A percentile compares a stretch with the other conserved stretches of the same genome.
phyloP scores from a whole-genome alignment of 2,888 invertebrate species.

The Tineola bisselliella region DNA sequence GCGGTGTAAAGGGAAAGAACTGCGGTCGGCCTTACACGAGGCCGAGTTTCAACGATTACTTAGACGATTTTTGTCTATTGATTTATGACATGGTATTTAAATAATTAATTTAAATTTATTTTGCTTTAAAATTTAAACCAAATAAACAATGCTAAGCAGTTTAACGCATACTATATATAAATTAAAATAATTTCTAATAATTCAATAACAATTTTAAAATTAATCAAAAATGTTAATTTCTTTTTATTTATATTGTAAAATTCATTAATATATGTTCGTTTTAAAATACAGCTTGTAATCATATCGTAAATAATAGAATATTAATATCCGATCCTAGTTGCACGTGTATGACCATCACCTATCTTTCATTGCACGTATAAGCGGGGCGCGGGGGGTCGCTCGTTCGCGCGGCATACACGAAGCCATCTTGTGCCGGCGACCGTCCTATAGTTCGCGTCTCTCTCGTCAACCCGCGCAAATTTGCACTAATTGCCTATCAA shows the following conservation, averaged over 20 bases:
- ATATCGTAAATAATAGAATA: too few species aligned
- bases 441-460: conserved; percentile 63
- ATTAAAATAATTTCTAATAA: too few species aligned
- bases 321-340: neutral
- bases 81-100: neutral
- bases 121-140: neutral
- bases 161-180: too few species aligned
- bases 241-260: too few species aligned
- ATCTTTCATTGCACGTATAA: conserved; percentile 68
- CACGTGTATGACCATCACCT: conserved; percentile 48
- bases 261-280: too few species aligned
- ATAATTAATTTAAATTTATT: neutral
- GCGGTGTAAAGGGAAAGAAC: conserved; percentile 67
- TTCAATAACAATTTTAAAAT: too few species aligned
- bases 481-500: conserved; percentile 57
- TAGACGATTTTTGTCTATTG: conserved; percentile 17
- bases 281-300: too few species aligned
- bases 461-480: conserved; percentile 49
- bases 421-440: conserved; percentile 64
- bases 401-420: conserved; percentile 46
- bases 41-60: conserved; percentile 29
- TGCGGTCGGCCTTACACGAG: conserved; percentile 29
- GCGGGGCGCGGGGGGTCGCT: conserved; percentile 45
- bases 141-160: neutral
- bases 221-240: too few species aligned